A percentile compares a stretch with the other conserved stretches of the same genome.
These are phyloP conservation scores for Percina caprodes DNA, from an alignment of 2,113 vertebrate species.

Conservation along the genomic window DNA sequence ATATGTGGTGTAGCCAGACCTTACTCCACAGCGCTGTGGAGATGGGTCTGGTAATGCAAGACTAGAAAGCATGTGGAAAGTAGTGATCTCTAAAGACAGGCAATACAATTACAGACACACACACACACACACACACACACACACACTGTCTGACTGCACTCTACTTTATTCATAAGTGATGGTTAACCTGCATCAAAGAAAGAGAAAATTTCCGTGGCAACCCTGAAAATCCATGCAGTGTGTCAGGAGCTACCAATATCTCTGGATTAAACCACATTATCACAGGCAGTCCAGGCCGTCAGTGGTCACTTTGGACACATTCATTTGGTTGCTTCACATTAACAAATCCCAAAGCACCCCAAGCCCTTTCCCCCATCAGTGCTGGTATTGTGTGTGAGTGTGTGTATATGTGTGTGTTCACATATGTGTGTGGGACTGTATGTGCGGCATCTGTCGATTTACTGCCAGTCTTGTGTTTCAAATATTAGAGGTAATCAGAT, in stretches of 20 bases:
- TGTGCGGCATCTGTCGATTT: slow-evolving; percentile 49
- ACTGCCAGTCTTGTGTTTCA: slow-evolving; percentile 46
- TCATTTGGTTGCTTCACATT: neutral
- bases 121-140: slow-evolving; percentile 1
- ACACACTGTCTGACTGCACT: neutral
- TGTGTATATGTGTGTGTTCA: neutral
- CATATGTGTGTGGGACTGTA: slow-evolving; percentile 1
- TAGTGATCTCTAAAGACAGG: neutral
- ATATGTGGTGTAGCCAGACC: too few species aligned
- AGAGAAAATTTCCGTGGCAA: slow-evolving; percentile 46
- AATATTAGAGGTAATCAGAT: slow-evolving; percentile 53
- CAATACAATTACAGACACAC: neutral
- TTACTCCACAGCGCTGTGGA: too few species aligned
- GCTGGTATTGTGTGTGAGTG: neutral
- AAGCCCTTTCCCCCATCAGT: neutral
- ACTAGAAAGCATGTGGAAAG: neutral
- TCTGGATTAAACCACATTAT: slow-evolving; percentile 16
- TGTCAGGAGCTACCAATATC: neutral
- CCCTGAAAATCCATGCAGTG: slow-evolving; percentile 19
- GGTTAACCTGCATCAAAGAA: slow-evolving; percentile 46
- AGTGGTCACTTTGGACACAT: neutral
- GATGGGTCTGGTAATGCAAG: too few species aligned
- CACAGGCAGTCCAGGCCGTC: neutral
- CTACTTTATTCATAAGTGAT: slow-evolving; percentile 40
- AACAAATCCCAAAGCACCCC: slow-evolving; percentile 9